Evolutionary conservation across 2,888 invertebrate species (phyloP).

Genomic region (Temnothorax unifasciatus): DNA sequence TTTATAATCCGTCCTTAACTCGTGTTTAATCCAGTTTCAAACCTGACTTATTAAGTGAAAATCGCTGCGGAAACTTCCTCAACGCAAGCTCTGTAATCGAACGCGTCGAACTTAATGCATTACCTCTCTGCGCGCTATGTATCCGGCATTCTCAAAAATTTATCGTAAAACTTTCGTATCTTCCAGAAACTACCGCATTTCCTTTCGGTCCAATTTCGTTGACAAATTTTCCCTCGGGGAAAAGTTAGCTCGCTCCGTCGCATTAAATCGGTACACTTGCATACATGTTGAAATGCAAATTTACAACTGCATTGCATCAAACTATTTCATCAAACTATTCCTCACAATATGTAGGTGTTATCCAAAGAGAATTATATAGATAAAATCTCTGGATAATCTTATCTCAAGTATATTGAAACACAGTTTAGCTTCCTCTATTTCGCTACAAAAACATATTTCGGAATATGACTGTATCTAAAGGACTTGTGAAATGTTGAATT

Average conservation of each 20-base stretch:
- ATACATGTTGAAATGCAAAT: constrained; percentile 29
- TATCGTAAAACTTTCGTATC: constrained; percentile 44
- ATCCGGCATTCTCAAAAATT: constrained; percentile 35
- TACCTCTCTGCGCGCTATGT: constrained; percentile 22
- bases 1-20: constrained; percentile 55
- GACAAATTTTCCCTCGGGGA: constrained; percentile 33
- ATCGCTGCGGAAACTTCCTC: constrained; percentile 51
- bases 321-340: constrained; percentile 31
- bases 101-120: constrained; percentile 54
- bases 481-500: constrained; percentile 1
- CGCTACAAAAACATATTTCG: background rate
- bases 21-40: constrained; percentile 58
- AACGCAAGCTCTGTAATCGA: constrained; percentile 48
- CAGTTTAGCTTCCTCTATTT: background rate
- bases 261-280: constrained; percentile 23
- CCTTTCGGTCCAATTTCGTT: constrained; percentile 34
- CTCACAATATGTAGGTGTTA: background rate
- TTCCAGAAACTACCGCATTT: constrained; percentile 31
- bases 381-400: background rate
- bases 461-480: background rate
- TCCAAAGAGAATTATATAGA: background rate
- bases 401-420: background rate
- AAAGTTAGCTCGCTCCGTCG: constrained; percentile 15
- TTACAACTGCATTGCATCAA: background rate
- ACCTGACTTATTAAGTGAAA: constrained; percentile 57